phyloP scores from a whole-genome alignment of 2,113 vertebrate species.

The Brienomyrus longianalis region DNA sequence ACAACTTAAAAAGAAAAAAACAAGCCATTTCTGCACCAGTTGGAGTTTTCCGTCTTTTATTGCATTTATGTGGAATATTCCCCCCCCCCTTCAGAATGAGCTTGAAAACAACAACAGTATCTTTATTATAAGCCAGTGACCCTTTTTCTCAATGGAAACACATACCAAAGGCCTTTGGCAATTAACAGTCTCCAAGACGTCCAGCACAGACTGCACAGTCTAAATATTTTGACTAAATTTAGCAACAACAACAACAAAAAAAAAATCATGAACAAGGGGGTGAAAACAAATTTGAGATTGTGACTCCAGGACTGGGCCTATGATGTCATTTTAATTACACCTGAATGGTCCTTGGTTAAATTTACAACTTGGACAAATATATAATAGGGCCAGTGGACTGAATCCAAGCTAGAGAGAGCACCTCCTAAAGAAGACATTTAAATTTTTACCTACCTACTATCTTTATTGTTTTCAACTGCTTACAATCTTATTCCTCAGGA shows the following conservation, averaged over 20 bases:
- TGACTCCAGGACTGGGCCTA: neutral
- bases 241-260: neutral
- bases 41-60: slow-evolving; percentile 7
- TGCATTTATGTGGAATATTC: slow-evolving; percentile 4
- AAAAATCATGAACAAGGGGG: neutral
- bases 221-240: slow-evolving; percentile 8
- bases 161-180: neutral
- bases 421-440: neutral
- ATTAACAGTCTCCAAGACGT: neutral
- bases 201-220: neutral
- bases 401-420: neutral
- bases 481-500: neutral
- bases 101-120: slow-evolving; percentile 19
- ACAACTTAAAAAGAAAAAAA: slow-evolving; percentile 14
- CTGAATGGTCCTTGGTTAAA: neutral
- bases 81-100: neutral
- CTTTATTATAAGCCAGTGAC: neutral
- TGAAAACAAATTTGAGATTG: neutral
- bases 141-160: slow-evolving; percentile 17
- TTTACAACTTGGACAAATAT: neutral
- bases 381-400: neutral
- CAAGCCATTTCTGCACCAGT: neutral
- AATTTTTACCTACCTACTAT: neutral
- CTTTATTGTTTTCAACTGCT: neutral
- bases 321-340: neutral